Base-by-base conservation (phyloP, 1,140 invertebrate genomes). In the Heliothis virescens region DNA sequence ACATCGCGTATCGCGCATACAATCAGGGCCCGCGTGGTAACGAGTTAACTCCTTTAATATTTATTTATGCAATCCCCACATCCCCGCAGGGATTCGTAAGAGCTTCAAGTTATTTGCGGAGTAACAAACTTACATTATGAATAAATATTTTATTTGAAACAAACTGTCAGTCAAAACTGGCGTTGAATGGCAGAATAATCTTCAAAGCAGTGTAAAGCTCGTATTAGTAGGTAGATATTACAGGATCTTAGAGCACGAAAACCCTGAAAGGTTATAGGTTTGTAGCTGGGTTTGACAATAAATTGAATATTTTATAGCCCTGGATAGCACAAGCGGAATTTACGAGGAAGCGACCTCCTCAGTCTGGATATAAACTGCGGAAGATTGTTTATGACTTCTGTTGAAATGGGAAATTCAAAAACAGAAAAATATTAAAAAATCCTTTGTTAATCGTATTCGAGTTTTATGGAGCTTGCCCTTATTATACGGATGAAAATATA, bases 251-350 rank as follows among this genome's bases (percentile, higher is more conserved):
- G 59, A 74, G 55, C 59, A 62, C 57, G 50, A 50, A 79, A 74
- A 41, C 26, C 13, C 34, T 80, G 59, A 63, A n/a, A 81, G 52
- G 71, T 50, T 69, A 55, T 12, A 52, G 62, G 26, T 67, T 60
- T 79, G 69, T 59, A 48, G 18, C 18, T 53, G 47, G 65, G 34
- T 73, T 71, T 69, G 71, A 63, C 62, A 76, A 84, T 88, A 85
- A 86, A 85, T 88, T 84, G 69, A 83, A 85, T 85, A 86, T 86
- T 83, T 86, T 85, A 83, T 83, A 80, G 79, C 78, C 50, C 82
- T 69, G 78, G 79, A 60, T 79, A 72, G 74, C 60, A 80, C 73
- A 82, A 80, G 47, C n/a, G n/a, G 73, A 84, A 85, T 86, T 88
- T 86, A 85, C 59, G 83, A 79, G 73, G 79, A 60, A 79, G 50